Percentiles rank a stretch among this genome's conserved stretches.
Conservation (phyloP, 1,140 invertebrate genomes). For the Hypsibius dujardini region DNA sequence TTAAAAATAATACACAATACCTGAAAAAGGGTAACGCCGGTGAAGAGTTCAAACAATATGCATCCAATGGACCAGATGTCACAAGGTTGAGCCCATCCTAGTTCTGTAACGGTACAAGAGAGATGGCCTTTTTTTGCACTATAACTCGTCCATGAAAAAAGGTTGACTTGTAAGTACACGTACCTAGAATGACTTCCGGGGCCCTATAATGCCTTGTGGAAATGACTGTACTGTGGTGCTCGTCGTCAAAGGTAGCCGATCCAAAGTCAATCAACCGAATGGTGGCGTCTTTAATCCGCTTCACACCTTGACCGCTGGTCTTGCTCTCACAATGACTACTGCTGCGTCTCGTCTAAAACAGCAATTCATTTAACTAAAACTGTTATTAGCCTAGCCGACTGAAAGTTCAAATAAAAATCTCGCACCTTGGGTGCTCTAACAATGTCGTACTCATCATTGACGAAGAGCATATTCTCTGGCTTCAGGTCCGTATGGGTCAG, state of each 20-base stretch:
- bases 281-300: constrained; percentile 20
- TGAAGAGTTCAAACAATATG: constrained; percentile 43
- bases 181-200: constrained; percentile 42
- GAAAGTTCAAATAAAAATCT: too few relatives aligned
- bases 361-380: too few relatives aligned
- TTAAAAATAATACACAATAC: constrained; percentile 16
- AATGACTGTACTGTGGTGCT: constrained; percentile 43
- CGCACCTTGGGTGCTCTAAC: constrained; percentile 20
- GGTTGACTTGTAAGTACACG: background rate
- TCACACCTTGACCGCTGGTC: constrained; percentile 22
- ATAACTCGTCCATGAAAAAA: background rate
- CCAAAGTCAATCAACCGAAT: constrained; percentile 40
- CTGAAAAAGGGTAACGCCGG: constrained; percentile 41
- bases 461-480: constrained; percentile 43
- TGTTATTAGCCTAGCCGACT: too few relatives aligned
- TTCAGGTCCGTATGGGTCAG: constrained; percentile 44
- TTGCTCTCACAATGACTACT: background rate
- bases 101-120: constrained; percentile 31
- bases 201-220: constrained; percentile 43
- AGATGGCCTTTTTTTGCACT: background rate
- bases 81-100: constrained; percentile 42
- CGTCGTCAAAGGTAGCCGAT: constrained; percentile 44
- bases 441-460: constrained; percentile 31
- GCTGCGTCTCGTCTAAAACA: too few relatives aligned
- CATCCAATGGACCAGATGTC: constrained; percentile 44